A percentile compares a stretch with the other conserved stretches of the same genome.
phyloP scores from a whole-genome alignment of 2,113 vertebrate genomes.

The Anoplopoma fimbria region DNA sequence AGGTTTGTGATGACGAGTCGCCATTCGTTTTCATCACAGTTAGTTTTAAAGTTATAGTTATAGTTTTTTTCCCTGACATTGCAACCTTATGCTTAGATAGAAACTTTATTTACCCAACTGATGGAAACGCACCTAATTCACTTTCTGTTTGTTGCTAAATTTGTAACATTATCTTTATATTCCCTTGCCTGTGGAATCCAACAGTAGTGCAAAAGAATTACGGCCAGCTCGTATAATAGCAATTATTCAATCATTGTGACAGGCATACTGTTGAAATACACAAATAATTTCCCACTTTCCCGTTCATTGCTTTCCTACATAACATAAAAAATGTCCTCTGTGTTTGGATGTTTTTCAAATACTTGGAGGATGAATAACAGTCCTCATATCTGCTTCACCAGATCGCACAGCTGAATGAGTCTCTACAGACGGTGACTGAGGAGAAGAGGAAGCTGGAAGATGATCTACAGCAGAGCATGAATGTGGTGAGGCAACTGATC shows the following conservation, averaged over 20 bases:
- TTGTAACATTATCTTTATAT: neutral
- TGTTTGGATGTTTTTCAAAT: neutral
- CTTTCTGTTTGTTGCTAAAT: neutral
- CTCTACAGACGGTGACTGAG: constrained; percentile 18
- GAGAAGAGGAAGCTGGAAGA: constrained; percentile 37
- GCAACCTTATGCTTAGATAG: too few relatives aligned
- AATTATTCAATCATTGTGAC: neutral
- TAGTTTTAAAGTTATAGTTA: too few relatives aligned
- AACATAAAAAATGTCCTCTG: neutral
- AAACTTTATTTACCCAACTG: too few relatives aligned
- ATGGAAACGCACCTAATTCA: neutral
- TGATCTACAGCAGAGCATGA: constrained; percentile 23
- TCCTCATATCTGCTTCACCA: neutral
- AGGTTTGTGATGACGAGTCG: neutral
- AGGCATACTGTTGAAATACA: neutral
- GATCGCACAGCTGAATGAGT: neutral
- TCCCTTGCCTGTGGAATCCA: neutral
- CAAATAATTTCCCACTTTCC: neutral
- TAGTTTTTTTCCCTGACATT: too few relatives aligned
- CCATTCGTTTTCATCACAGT: too few relatives aligned
- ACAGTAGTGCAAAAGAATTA: neutral
- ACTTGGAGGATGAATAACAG: neutral
- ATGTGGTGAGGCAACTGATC: constrained; percentile 2
- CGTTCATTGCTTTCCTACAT: neutral
- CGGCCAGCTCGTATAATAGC: neutral